Conservation (phyloP, 2,888 invertebrate genomes). For the Parelbella ahira region DNA sequence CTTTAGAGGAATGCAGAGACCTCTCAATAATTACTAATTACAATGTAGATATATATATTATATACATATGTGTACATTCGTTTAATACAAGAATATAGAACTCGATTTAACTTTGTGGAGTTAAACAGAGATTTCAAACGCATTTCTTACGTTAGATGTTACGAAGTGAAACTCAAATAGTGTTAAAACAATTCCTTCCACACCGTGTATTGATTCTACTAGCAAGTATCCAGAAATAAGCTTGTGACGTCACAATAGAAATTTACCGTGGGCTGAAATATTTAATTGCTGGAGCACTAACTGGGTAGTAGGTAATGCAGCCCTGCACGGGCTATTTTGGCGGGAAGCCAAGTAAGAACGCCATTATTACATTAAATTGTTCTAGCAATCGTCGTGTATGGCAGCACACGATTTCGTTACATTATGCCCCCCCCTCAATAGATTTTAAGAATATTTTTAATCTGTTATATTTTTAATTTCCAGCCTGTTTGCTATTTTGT, state of each 20-base stretch:
- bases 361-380: constrained; percentile 28
- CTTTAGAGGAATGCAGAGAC: no score
- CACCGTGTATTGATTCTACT: no score
- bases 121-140: no score
- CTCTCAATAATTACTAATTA: no score
- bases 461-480: no score
- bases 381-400: constrained; percentile 22
- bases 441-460: constrained; percentile 7
- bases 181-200: not conserved
- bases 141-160: no score
- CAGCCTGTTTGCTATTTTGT: no score
- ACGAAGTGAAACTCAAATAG: not conserved
- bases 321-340: constrained; percentile 25
- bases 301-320: constrained; percentile 9
- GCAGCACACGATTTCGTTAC: constrained; percentile 15
- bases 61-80: no score
- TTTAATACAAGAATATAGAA: no score
- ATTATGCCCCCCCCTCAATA: not conserved
- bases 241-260: constrained; percentile 10
- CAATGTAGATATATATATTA: no score
- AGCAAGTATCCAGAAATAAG: no score
- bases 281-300: constrained; percentile 3
- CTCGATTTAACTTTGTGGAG: no score
- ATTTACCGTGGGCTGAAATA: constrained; percentile 8
- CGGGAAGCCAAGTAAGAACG: constrained; percentile 28